These are phyloP conservation scores for Hypsopygia costalis DNA, from an alignment of 2,888 invertebrate genomes.

Conservation along the genomic window DNA sequence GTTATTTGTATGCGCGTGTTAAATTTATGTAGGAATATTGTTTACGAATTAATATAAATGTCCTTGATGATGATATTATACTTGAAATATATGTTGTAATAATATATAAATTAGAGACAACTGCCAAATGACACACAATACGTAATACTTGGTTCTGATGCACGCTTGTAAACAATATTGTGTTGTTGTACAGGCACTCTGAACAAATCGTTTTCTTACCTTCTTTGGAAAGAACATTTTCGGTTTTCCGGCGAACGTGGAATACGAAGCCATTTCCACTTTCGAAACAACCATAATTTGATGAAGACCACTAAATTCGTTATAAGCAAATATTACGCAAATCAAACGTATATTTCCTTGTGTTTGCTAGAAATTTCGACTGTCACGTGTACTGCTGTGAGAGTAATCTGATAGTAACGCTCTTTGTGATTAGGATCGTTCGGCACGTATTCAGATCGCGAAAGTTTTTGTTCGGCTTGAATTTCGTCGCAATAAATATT, in stretches of 20 bases:
- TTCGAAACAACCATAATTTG: slow-evolving; percentile 76
- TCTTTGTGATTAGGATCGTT: slow-evolving; percentile 35
- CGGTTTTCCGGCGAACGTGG: slow-evolving; percentile 75
- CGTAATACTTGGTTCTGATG: neutral
- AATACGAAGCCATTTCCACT: slow-evolving; percentile 75
- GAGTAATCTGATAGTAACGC: slow-evolving; percentile 48
- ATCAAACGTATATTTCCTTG: slow-evolving; percentile 38
- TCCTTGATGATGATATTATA: neutral
- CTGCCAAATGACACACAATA: neutral
- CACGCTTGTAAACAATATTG: slow-evolving; percentile 13
- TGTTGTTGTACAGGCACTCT: slow-evolving; percentile 17
- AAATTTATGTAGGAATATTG: neutral
- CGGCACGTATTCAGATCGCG: slow-evolving; percentile 43
- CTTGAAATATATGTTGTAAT: neutral
- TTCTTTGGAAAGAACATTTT: slow-evolving; percentile 77
- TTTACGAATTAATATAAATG: neutral
- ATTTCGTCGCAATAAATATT: slow-evolving; percentile 70
- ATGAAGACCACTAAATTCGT: slow-evolving; percentile 52
- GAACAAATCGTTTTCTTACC: slow-evolving; percentile 42
- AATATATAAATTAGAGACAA: too few relatives aligned
- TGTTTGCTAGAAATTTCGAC: slow-evolving; percentile 68
- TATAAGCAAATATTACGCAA: slow-evolving; percentile 54
- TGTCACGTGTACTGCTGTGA: slow-evolving; percentile 53
- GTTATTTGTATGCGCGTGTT: neutral
- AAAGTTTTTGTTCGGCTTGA: slow-evolving; percentile 60